These are phyloP conservation scores for Nasua narica DNA, from an alignment of 2,797 vertebrate genomes.

Conservation along the genomic window DNA sequence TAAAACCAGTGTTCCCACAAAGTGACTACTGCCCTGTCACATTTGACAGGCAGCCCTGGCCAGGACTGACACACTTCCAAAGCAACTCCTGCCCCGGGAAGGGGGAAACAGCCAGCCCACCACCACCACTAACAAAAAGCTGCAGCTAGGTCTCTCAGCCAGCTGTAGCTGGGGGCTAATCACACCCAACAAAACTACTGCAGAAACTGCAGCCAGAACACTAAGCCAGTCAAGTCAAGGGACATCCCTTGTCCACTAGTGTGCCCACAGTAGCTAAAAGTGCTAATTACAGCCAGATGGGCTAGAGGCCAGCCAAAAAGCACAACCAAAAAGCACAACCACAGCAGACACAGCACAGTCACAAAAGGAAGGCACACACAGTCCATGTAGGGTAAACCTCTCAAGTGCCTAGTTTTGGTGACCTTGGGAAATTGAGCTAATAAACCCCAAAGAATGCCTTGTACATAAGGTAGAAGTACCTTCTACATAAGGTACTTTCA, in stretches of 20 bases:
- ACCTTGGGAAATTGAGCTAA: background rate
- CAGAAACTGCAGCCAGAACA: background rate
- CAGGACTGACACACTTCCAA: background rate
- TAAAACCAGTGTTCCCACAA: background rate
- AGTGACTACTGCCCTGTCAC: background rate
- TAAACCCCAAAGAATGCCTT: background rate
- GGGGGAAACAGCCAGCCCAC: background rate
- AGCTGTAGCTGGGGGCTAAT: background rate
- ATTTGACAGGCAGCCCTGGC: background rate
- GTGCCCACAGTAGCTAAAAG: background rate
- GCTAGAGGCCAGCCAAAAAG: background rate
- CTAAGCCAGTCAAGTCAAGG: background rate
- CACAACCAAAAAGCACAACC: background rate
- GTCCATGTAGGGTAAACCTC: background rate
- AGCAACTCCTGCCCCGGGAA: background rate
- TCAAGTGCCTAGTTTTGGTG: background rate
- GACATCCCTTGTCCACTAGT: background rate
- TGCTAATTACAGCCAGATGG: background rate
- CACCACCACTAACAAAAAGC: background rate
- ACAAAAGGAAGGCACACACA: background rate
- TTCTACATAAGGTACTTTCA: background rate
- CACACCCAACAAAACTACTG: background rate
- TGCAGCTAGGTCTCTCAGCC: background rate
- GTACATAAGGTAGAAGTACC: background rate
- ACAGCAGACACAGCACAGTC: background rate